A percentile compares a stretch with the other conserved stretches of the same genome.
phyloP scores from a whole-genome alignment of 2,797 vertebrate species.

The Poeciliopsis infans region DNA sequence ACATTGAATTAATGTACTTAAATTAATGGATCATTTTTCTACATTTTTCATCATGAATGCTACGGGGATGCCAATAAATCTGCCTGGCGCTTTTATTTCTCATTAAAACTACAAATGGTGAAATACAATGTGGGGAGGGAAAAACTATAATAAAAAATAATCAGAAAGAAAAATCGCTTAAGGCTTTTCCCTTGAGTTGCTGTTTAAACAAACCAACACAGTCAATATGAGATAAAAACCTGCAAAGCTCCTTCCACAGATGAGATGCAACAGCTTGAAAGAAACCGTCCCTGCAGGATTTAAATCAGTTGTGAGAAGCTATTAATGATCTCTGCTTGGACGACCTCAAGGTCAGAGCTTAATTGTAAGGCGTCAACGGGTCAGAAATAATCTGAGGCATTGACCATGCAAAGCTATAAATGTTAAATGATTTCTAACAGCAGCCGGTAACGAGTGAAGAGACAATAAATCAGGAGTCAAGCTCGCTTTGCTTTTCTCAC shows the following conservation, averaged over 20 bases:
- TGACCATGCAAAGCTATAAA: neutral
- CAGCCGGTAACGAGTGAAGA: neutral
- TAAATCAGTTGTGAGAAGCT: constrained; percentile 1
- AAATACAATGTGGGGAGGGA: neutral
- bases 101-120: constrained; percentile 2
- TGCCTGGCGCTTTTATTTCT: neutral
- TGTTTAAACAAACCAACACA: constrained; percentile 5
- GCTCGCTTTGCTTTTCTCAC: neutral
- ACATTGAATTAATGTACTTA: neutral
- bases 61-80: neutral
- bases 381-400: constrained; percentile 4
- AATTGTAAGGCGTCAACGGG: neutral
- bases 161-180: neutral
- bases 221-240: neutral
- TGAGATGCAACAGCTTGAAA: constrained; percentile 10
- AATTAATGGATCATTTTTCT: neutral
- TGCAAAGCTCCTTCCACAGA: constrained; percentile 1
- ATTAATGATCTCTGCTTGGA: constrained; percentile 2
- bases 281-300: neutral
- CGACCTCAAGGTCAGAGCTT: constrained; percentile 2
- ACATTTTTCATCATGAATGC: neutral
- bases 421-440: constrained; percentile 1
- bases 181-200: neutral
- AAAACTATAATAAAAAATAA: neutral
- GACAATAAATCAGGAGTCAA: neutral